Conservation (phyloP, 2,113 vertebrate species). For the Corythornis cristatus region DNA sequence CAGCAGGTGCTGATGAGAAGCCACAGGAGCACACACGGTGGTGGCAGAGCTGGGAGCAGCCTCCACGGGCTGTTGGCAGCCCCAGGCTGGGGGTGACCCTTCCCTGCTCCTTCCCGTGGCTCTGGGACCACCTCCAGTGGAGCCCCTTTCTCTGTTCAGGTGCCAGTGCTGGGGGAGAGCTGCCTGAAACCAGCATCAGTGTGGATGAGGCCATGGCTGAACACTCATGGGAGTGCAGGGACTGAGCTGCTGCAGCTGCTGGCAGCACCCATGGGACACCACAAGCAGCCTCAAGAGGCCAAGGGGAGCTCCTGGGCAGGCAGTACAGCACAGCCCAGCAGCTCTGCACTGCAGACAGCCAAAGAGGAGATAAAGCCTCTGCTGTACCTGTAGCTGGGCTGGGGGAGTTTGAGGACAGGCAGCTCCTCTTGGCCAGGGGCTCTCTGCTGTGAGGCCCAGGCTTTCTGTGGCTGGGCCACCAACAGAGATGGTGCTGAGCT, state of each 20-base stretch:
- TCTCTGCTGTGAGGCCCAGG: neutral
- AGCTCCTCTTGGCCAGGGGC: neutral
- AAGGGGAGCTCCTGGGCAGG: rapidly evolving
- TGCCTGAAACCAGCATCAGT: neutral
- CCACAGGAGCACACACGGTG: rapidly evolving
- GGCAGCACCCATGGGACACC: neutral
- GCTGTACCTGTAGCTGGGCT: neutral
- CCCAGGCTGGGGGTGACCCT: rapidly evolving
- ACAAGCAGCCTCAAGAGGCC: neutral
- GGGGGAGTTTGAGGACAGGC: neutral
- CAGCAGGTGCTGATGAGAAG: rapidly evolving
- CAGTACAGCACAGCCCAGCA: neutral
- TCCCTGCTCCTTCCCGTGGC: rapidly evolving
- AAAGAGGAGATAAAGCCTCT: neutral
- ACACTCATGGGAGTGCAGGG: rapidly evolving
- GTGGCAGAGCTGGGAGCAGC: rapidly evolving
- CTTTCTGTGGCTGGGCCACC: neutral
- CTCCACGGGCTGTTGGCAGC: neutral
- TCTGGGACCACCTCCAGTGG: neutral
- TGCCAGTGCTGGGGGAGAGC: neutral
- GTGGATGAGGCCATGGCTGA: neutral
- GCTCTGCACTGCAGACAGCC: neutral
- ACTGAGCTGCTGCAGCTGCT: neutral
- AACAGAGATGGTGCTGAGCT: neutral
- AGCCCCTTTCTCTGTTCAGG: neutral